A percentile compares a stretch with the other conserved stretches of the same genome.
Conservation (phyloP, 2,797 vertebrate species). For the Lepidocolaptes lacrymiger region DNA sequence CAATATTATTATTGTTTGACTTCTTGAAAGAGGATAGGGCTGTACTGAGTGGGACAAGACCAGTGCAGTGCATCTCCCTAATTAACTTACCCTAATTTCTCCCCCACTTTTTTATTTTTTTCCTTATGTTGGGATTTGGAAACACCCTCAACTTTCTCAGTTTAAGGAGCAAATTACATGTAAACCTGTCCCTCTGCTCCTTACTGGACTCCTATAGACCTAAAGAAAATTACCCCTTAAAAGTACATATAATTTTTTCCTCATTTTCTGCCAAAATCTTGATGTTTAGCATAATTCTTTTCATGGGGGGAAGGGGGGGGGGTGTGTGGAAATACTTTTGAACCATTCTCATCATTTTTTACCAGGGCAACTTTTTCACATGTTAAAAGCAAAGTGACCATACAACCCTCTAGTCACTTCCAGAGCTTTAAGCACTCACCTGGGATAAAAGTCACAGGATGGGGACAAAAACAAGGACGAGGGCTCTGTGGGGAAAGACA, state of each 20-base stretch:
- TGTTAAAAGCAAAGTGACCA: background rate
- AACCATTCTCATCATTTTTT: background rate
- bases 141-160: background rate
- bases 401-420: background rate
- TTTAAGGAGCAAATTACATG: background rate
- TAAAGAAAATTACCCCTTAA: background rate
- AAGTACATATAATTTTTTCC: accelerated
- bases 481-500: background rate
- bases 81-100: background rate
- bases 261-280: background rate
- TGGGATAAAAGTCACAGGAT: background rate
- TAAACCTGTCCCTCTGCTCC: background rate
- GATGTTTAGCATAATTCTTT: background rate
- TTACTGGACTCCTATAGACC: background rate
- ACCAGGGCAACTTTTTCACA: background rate
- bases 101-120: too few relatives aligned
- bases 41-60: background rate
- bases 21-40: background rate
- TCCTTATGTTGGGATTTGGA: background rate
- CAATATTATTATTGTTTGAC: background rate
- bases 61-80: too few relatives aligned
- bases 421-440: background rate
- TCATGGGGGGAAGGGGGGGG: too few relatives aligned
- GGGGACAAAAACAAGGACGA: background rate
- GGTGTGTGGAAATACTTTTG: background rate